These are phyloP conservation scores for Orthonychiurus folsomi DNA, from an alignment of 2,888 invertebrate genomes.

Conservation along the genomic window DNA sequence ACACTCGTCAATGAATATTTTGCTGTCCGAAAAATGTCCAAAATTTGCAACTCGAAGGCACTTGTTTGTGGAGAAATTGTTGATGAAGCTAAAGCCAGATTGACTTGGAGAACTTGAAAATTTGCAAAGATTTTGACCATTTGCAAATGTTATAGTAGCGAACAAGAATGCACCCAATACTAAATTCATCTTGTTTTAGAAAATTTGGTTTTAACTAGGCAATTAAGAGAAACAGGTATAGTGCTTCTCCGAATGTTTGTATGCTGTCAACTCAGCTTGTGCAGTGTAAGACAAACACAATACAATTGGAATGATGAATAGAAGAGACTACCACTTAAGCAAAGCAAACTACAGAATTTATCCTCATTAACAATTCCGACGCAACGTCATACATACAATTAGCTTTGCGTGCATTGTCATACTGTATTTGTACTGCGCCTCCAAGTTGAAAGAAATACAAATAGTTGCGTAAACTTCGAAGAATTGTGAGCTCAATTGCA, in stretches of 20 bases:
- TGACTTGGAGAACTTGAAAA: not conserved
- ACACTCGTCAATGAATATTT: conserved; percentile 30
- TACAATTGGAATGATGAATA: too few relatives aligned
- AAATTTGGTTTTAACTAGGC: too few relatives aligned
- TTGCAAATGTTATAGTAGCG: not conserved
- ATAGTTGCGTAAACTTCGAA: too few relatives aligned
- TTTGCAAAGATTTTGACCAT: not conserved
- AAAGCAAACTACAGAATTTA: not conserved
- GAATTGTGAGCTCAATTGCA: too few relatives aligned
- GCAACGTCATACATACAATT: not conserved
- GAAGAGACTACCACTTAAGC: not conserved
- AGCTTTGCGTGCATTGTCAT: too few relatives aligned
- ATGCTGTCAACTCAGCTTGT: not conserved
- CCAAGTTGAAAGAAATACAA: too few relatives aligned
- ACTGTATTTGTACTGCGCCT: too few relatives aligned
- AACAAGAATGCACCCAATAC: not conserved
- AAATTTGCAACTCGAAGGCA: conserved; percentile 31
- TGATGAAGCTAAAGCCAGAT: conserved; percentile 14
- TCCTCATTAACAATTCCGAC: not conserved
- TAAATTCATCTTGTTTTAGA: too few relatives aligned
- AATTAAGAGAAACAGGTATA: too few relatives aligned
- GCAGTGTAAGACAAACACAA: not conserved
- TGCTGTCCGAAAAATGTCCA: conserved; percentile 26
- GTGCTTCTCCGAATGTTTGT: not conserved
- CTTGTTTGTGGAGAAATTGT: conserved; percentile 34